Evolutionary conservation across 1,140 invertebrate species (phyloP), one percentile per base, ranked within the genome.

Genomic region (Trichoplusia ni): DNA sequence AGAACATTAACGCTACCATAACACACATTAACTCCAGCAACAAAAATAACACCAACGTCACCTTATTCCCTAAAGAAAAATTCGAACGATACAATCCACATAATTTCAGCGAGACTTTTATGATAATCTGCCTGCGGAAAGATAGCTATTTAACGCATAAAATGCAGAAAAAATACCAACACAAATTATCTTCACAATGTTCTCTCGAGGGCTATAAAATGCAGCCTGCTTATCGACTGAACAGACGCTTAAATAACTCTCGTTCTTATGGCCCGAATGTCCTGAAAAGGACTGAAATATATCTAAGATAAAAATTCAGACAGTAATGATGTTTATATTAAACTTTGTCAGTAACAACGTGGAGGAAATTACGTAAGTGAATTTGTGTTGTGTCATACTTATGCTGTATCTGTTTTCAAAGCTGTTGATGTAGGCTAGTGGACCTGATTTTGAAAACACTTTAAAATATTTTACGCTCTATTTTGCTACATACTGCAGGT

Each of bases 161-260:
- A 58, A 58, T 58, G 54, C 54, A 58, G 54, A 58, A 58, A 58
- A 58, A 58, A 58, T 58, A 58, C 27, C 54, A 58, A 58, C 38
- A 58, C 54, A 58, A 58, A 58, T 58, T 58, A 58, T 58, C 23
- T 42, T 8, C 25, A 29, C 18, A 27, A 42, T 44, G 37, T 44
- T 27, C 37, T 38, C 54, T 3, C 4, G 23, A 58, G 38, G 54
- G 54, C 54, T 13, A 58, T 58, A 58, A 58, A 58, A 58, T 58
- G 54, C 54, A 58, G 54, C 54, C 37, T 21, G 54, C 54, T 58
- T 58, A 58, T 58, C 54, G 54, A 58, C 21, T 14, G 35, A 40
- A 11, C 21, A 23, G 25, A 58, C 25, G 27, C 38, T 31, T 21
- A 58, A 58, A 44, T 58, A 42, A 33, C 54, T 58, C 54, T 11